A percentile compares a stretch with the other conserved stretches of the same genome.
phyloP scores from a whole-genome alignment of 2,888 invertebrate genomes.

The Thecophora atra region DNA sequence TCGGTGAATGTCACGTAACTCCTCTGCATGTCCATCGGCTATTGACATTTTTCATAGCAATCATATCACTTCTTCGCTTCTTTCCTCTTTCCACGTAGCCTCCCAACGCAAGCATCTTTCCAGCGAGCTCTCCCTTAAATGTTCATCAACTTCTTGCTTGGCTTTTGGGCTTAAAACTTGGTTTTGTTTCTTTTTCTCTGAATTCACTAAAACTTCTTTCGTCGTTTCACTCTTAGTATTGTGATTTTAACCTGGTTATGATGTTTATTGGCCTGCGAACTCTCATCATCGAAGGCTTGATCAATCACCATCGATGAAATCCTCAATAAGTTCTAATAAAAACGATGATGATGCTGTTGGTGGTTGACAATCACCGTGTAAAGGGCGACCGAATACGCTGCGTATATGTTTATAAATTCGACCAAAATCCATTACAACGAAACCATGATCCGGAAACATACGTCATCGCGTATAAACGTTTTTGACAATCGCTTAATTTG shows the following conservation, averaged over 20 bases:
- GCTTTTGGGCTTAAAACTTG: constrained; percentile 8
- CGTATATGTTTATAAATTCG: no score
- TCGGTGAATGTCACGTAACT: constrained; percentile 20
- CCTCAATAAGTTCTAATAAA: no score
- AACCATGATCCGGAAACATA: constrained; percentile 20
- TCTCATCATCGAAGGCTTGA: no score
- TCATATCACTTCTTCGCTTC: not conserved
- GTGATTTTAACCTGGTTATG: not conserved
- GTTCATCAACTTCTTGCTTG: constrained; percentile 16
- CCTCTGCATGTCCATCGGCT: constrained; percentile 2
- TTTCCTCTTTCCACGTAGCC: not conserved
- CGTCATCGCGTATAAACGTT: constrained; percentile 13
- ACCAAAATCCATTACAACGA: not conserved
- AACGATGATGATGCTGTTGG: no score
- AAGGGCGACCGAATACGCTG: not conserved
- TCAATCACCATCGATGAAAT: no score
- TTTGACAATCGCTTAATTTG: constrained; percentile 25
- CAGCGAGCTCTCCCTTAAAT: not conserved
- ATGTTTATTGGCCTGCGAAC: no score
- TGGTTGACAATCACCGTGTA: no score
- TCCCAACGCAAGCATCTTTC: not conserved
- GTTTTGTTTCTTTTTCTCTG: not conserved
- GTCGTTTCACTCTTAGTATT: not conserved
- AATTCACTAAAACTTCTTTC: no score
- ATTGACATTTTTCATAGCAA: not conserved